These are phyloP conservation scores for Drosophila truncata DNA, from an alignment of 1,140 invertebrate species.

Conservation along the genomic window DNA sequence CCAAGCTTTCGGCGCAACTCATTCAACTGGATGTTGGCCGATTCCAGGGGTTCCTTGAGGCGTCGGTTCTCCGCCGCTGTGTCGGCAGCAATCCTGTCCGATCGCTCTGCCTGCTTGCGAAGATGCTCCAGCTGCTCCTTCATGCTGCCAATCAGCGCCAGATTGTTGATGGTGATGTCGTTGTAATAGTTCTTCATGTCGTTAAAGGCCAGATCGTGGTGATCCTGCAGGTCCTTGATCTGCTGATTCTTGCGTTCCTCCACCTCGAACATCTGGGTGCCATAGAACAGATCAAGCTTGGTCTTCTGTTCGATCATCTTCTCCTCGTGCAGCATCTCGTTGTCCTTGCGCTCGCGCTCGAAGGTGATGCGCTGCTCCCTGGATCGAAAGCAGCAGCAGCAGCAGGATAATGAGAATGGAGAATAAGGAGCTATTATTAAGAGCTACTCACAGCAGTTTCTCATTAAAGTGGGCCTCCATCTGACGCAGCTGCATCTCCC, in stretches of 20 bases:
- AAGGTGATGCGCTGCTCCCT: conserved; percentile 84
- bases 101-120: conserved; percentile 92
- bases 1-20: conserved; percentile 90
- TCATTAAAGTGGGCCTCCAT: conserved; percentile 86
- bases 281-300: conserved; percentile 91
- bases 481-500: conserved; percentile 78
- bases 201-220: conserved; percentile 93
- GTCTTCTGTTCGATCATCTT: conserved; percentile 90
- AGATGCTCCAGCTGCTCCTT: conserved; percentile 95
- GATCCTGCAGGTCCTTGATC: conserved; percentile 91
- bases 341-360: conserved; percentile 90
- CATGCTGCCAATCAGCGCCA: conserved; percentile 92
- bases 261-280: conserved; percentile 93
- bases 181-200: conserved; percentile 98
- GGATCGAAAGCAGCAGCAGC: conserved; percentile 8
- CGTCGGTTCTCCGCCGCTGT: conserved; percentile 90
- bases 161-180: conserved; percentile 96
- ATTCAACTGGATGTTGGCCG: conserved; percentile 88
- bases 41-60: conserved; percentile 90
- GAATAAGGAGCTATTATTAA: neutral
- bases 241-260: conserved; percentile 96
- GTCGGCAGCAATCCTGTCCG: conserved; percentile 87
- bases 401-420: neutral
- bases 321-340: conserved; percentile 93
- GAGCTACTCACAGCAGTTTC: conserved; percentile 87